Base-by-base conservation (phyloP, 2,797 vertebrate species). In the Austrolebias charrua region DNA sequence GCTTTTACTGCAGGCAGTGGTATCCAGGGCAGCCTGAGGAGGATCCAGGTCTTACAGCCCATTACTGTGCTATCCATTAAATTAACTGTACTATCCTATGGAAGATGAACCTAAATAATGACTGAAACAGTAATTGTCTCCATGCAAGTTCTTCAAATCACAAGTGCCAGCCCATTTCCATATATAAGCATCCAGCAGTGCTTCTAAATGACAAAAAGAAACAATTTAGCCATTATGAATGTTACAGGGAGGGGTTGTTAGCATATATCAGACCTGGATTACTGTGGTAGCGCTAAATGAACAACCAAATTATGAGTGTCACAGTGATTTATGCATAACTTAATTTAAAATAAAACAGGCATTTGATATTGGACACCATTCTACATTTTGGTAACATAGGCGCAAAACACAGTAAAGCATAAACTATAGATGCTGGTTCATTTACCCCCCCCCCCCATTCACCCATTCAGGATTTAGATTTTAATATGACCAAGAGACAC, bases 51-150 rank as follows among this genome's bases (percentile, higher is more conserved):
- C 81, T 78, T 78, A 69, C 76, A 81, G 76, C 78, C 78, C 78
- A 76, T 90, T 85, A 67, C 71, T 68, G 82, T 71, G 75, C 86
- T 79, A 82, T 63, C 68, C 76, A 86, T 90, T 89, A 87, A 88
- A 78, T 81, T 71, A 60, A 83, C 66, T 81, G 69, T 87, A 79
- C 49, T 52, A 77, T 74, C 73, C 66, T 71, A 60, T 57, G 71
- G 84, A 69, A 81, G 84, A 85, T 80, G 74, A 84, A 71, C 76
- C 82, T 66, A 67, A 69, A 73, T 82, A 80, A 89, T 78, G 58
- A 70, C 44, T 65, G 63, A 75, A 60, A 62, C 55, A 10, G 35
- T 52, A 59, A 59, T 63, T 70, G 73, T 81, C 76, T 88, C 75
- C 79, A 78, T 85, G 80, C 63, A 71, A 66, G 68, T 66, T 70